Percentiles rank a stretch among this genome's conserved stretches.
These are phyloP conservation scores for Pegoplata infirma DNA, from an alignment of 2,888 invertebrate genomes.

Conservation along the genomic window DNA sequence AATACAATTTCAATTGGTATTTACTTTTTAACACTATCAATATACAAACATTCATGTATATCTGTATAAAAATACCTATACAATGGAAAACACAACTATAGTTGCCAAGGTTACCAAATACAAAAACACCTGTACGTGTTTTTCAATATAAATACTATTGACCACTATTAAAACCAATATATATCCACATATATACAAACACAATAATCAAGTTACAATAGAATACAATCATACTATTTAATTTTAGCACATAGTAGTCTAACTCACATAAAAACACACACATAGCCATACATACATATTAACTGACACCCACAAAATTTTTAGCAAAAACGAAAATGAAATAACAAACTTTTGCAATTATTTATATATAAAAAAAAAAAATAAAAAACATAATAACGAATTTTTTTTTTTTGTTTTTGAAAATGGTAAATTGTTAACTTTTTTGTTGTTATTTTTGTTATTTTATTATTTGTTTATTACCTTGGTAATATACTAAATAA, in stretches of 20 bases:
- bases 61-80: neutral
- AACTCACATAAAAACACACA: neutral
- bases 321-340: neutral
- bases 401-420: slow-evolving; percentile 28
- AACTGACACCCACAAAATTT: neutral
- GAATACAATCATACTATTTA: neutral
- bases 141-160: slow-evolving; percentile 20
- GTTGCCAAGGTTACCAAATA: slow-evolving; percentile 36
- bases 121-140: neutral
- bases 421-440: neutral
- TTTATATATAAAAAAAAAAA: too few relatives aligned
- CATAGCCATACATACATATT: neutral
- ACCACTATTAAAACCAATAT: slow-evolving; percentile 23
- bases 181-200: slow-evolving; percentile 4
- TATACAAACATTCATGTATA: neutral
- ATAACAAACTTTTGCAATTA: neutral
- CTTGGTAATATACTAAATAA: neutral
- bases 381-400: too few relatives aligned
- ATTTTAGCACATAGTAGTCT: neutral
- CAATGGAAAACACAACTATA: neutral
- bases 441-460: slow-evolving; percentile 2
- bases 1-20: slow-evolving; percentile 34
- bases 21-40: slow-evolving; percentile 24
- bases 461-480: slow-evolving; percentile 15
- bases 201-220: slow-evolving; percentile 37